Conservation (phyloP, 1,140 invertebrate species). For the Akabosia matsudoensis region DNA sequence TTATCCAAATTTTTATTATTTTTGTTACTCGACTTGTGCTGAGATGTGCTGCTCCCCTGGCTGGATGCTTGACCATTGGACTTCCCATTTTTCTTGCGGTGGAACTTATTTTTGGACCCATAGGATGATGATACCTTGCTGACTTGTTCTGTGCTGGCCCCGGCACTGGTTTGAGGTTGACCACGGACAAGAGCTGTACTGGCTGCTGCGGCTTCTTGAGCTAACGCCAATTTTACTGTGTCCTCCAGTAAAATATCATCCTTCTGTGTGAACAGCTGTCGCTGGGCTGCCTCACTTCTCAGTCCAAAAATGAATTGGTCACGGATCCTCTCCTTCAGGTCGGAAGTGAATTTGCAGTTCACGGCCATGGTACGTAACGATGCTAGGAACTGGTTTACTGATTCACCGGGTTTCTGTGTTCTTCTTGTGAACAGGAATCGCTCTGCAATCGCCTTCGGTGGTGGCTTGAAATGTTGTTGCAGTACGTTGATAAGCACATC, state of each 20-base stretch:
- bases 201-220: not conserved
- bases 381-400: not conserved
- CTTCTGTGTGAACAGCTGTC: not conserved
- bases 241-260: not conserved
- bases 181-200: not conserved
- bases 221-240: not conserved
- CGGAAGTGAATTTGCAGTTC: not conserved
- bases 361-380: not conserved
- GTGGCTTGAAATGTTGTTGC: conserved; percentile 24
- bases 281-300: not conserved
- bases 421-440: conserved; percentile 36
- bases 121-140: not conserved
- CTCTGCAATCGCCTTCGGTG: conserved; percentile 34
- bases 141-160: not conserved
- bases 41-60: not conserved
- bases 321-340: not conserved
- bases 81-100: not conserved
- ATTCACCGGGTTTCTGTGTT: conserved; percentile 20
- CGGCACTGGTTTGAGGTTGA: not conserved
- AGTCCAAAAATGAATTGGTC: conserved; percentile 11
- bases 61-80: not conserved
- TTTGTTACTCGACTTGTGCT: not conserved
- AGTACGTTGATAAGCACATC: not conserved
- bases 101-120: not conserved
- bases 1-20: not conserved